Conservation (phyloP, 2,888 invertebrate genomes). For the Actias luna region DNA sequence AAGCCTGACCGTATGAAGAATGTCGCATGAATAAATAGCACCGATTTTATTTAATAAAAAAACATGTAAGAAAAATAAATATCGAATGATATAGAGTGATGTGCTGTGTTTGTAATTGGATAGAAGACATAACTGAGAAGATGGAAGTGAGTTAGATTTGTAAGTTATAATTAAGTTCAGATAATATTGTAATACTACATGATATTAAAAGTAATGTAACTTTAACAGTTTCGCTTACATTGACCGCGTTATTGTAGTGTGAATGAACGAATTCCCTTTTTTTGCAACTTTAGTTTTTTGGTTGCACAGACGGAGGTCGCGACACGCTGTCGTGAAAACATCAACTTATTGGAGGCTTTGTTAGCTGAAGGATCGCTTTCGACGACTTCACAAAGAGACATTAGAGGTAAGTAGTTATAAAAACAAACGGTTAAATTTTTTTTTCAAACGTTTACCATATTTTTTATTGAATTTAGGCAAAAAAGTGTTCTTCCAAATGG, state of each 20-base stretch:
- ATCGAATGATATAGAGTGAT: not conserved
- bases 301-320: slow-evolving; percentile 89
- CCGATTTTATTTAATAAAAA: not conserved
- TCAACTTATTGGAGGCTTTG: slow-evolving; percentile 88
- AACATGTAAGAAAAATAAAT: not conserved
- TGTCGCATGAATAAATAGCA: slow-evolving; percentile 10
- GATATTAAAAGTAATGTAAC: not conserved
- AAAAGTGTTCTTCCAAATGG: not conserved
- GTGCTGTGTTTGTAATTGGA: not conserved
- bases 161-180: not conserved
- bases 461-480: not conserved
- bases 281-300: slow-evolving; percentile 43
- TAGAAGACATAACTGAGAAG: not conserved
- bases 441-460: not conserved
- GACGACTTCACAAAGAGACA: slow-evolving; percentile 79
- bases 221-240: not conserved
- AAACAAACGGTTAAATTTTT: not conserved
- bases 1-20: not conserved
- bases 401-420: slow-evolving; percentile 77
- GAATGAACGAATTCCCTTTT: not conserved
- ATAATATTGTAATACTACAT: not conserved
- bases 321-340: slow-evolving; percentile 92
- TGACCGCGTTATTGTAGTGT: not conserved
- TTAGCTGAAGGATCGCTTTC: slow-evolving; percentile 81
- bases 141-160: slow-evolving; percentile 2